Evolutionary conservation across 2,888 invertebrate genomes (phyloP), one percentile per base, ranked within the genome.

Genomic region (Stegana nigrithorax): DNA sequence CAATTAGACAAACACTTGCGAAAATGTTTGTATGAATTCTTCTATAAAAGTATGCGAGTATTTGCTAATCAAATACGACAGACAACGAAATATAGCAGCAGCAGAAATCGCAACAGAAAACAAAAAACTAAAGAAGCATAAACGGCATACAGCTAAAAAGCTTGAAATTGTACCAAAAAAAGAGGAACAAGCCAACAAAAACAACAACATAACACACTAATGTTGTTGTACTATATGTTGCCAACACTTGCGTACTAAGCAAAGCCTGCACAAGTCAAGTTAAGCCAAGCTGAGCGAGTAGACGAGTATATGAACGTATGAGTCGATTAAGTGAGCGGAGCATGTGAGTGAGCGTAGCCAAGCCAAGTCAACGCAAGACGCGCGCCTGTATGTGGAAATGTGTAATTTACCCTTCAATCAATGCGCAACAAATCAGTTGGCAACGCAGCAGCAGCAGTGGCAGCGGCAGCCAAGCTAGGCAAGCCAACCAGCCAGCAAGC

Each of bases 401-500:
- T 70, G 80, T 75, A 79, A 78, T 80, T 77, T 78, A 77, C 80
- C 76, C 76, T 77, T 77, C 76, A 79, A 79, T 79, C 80, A 77
- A 73, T 73, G 76, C 76, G 72, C 78, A 78, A 71, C 75, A 71
- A 75, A 75, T 76, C 74, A 68, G 77, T 78, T 71, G 77, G 74
- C 73, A 75, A 78, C 76, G 78, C 73, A n/a, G n/a, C 10, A n/a
- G 4, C 32, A 3, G n/a, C 4, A n/a, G n/a, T 3, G 32, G n/a
- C 4, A n/a, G 2, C 32, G 32, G 3, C 4, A n/a, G 3, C 4
- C 10, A 3, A 2, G 32, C 8, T 3, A 3, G 3, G 8, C n/a
- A n/a, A n/a, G n/a, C n/a, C n/a, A n/a, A n/a, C n/a, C n/a, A n/a
- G 32, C 3, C 23, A 25, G 72, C 70, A 59, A 53, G 73, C 78